Conservation (phyloP, 1,140 invertebrate genomes). For the Lasioglossum albipes region DNA sequence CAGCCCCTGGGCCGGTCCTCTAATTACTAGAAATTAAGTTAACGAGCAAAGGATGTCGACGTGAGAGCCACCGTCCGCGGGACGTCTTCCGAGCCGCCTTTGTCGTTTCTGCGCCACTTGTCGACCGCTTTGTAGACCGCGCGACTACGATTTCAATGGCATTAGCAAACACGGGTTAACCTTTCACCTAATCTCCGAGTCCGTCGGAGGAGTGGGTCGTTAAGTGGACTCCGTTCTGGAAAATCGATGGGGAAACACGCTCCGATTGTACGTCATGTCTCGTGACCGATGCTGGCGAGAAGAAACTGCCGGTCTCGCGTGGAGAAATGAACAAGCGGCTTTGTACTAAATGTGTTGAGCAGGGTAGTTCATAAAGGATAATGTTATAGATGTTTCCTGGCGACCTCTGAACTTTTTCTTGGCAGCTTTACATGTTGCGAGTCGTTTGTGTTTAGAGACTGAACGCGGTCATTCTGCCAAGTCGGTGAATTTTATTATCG, state of each 20-base stretch:
- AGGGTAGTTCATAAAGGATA: too few relatives aligned
- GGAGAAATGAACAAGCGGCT: too few relatives aligned
- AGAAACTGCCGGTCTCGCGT: too few relatives aligned
- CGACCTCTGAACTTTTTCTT: too few relatives aligned
- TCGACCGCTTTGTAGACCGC: not conserved
- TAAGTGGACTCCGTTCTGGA: not conserved
- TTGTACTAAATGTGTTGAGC: too few relatives aligned
- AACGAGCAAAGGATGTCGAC: constrained; percentile 43
- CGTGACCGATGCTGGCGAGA: too few relatives aligned
- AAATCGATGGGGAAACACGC: not conserved
- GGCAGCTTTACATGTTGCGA: too few relatives aligned
- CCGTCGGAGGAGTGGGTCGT: not conserved
- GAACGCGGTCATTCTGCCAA: too few relatives aligned
- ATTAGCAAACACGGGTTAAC: not conserved
- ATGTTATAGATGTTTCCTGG: too few relatives aligned
- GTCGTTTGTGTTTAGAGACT: too few relatives aligned
- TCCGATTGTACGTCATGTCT: too few relatives aligned
- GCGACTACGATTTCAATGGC: not conserved
- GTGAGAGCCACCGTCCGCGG: constrained; percentile 17
- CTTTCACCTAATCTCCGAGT: not conserved
- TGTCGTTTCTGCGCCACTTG: not conserved
- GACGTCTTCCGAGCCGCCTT: constrained; percentile 12
- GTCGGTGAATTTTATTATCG: too few relatives aligned
- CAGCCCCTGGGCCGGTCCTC: constrained; percentile 4
- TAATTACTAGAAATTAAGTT: constrained; percentile 49